phyloP scores from a whole-genome alignment of 2,113 vertebrate species.

The Pheucticus melanocephalus region DNA sequence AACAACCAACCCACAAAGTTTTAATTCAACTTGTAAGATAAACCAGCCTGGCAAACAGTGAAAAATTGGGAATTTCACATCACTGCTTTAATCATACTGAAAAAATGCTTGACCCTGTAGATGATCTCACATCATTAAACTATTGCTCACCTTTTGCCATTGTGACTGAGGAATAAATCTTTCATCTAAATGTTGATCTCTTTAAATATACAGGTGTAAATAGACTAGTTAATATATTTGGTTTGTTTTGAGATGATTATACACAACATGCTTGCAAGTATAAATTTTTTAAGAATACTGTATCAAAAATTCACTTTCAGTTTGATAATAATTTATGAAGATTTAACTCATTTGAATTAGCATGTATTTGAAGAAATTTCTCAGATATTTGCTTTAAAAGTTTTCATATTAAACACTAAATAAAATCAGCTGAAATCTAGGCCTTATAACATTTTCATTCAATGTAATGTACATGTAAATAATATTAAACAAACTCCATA shows the following conservation, averaged over 20 bases:
- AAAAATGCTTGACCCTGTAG: not conserved
- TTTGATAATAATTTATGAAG: not conserved
- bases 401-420: not conserved
- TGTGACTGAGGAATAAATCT: not conserved
- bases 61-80: not conserved
- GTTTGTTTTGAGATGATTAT: not conserved
- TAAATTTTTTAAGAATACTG: not conserved
- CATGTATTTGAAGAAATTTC: not conserved
- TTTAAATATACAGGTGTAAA: not conserved
- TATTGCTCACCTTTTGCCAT: not conserved
- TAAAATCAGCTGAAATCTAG: not conserved
- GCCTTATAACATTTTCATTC: not conserved
- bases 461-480: not conserved
- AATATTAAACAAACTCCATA: not conserved
- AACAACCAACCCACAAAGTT: slow-evolving; percentile 42
- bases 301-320: not conserved
- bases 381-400: not conserved
- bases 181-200: not conserved
- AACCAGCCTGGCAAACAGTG: not conserved
- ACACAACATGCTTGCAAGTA: not conserved
- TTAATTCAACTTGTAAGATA: slow-evolving; percentile 33
- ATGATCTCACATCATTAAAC: not conserved
- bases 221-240: not conserved
- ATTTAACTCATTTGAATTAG: not conserved
- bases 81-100: not conserved